Base-by-base conservation (phyloP, 37 sponge, comb jelly and placozoan genomes). In the Aphrocallistes beatrix region DNA sequence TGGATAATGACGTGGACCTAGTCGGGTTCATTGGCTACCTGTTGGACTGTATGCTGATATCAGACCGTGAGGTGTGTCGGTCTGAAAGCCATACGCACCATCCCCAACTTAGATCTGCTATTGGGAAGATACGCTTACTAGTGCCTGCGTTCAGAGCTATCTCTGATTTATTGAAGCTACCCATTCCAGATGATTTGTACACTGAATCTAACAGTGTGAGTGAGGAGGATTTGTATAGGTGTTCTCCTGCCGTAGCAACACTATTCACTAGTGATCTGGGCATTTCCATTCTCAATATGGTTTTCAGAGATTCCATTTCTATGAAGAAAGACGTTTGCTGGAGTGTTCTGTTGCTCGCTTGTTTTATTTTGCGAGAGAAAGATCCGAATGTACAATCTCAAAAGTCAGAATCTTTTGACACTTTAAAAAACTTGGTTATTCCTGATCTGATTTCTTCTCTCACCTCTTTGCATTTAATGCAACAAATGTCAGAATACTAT, bases 361-460 rank as follows among this genome's bases (percentile, higher is more conserved):
- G 75, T 60, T 60, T 60, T 60, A 28, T 60, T 60, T 60, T 60
- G 75, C 75, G 75, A 28, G 75, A 60, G 75, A 60, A 60, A 60
- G 75, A 21, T 6, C 10, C 75, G 34, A 60, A 60, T 13, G 75
- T 30, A 25, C 75, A 60, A 19, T 60, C 75, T 25, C 75, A 60
- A 30, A 30, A 60, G n/a, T 25, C 6, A 3, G 75, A 60, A 3
- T 19, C 75, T 19, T 60, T 60, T 60, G n/a, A 21, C 21, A 60
- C 75, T 25, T 6, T 60, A 21, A 60, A 60, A 60, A 25, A 19
- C 6, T 60, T 60, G 1, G n/a, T 60, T 60, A 19, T 60, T 28
- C 75, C 75, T 6, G 75, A 60, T 3, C n/a, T 60, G n/a, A 60
- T 13, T 3, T 25, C 8, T 60, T 60, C 75, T 25, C 75, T 60